These are phyloP conservation scores for Phrynosoma blainvillii DNA, from an alignment of 2,113 vertebrate genomes.

Conservation along the genomic window DNA sequence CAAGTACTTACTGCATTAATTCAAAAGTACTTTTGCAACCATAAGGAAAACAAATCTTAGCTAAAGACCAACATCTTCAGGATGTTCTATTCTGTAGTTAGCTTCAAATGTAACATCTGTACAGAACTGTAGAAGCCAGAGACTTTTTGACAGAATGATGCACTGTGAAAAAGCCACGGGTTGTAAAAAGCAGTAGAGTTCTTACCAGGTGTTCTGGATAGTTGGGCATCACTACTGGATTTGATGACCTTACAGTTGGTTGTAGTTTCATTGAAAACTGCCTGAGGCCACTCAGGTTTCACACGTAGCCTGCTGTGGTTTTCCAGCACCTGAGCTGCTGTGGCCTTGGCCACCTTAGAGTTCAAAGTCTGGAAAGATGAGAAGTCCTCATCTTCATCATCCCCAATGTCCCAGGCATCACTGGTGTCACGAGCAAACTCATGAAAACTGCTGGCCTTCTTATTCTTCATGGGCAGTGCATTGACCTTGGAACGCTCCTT, in stretches of 20 bases:
- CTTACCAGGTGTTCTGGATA: slow-evolving; percentile 86
- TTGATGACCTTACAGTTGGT: slow-evolving; percentile 85
- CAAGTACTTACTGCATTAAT: not conserved
- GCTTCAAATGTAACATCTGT: not conserved
- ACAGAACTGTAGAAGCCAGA: not conserved
- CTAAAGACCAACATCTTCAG: not conserved
- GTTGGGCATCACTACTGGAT: slow-evolving; percentile 87
- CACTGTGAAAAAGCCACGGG: not conserved
- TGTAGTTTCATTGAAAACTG: slow-evolving; percentile 57
- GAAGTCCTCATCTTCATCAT: slow-evolving; percentile 86
- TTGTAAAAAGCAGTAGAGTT: not conserved
- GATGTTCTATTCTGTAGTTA: not conserved
- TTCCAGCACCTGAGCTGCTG: slow-evolving; percentile 72
- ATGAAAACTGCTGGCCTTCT: slow-evolving; percentile 92
- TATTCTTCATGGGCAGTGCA: slow-evolving; percentile 82
- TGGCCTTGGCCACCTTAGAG: slow-evolving; percentile 76
- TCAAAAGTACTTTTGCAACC: not conserved
- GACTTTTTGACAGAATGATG: not conserved
- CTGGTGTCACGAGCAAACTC: slow-evolving; percentile 95
- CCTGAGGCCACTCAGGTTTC: slow-evolving; percentile 71
- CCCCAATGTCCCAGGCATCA: slow-evolving; percentile 95
- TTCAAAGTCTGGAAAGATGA: slow-evolving; percentile 75
- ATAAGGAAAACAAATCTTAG: not conserved
- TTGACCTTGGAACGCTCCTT: slow-evolving; percentile 87
- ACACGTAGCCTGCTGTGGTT: slow-evolving; percentile 72